Evolutionary conservation across 2,888 invertebrate species (phyloP).

Genomic region (Dyspetes luteomarginatus): DNA sequence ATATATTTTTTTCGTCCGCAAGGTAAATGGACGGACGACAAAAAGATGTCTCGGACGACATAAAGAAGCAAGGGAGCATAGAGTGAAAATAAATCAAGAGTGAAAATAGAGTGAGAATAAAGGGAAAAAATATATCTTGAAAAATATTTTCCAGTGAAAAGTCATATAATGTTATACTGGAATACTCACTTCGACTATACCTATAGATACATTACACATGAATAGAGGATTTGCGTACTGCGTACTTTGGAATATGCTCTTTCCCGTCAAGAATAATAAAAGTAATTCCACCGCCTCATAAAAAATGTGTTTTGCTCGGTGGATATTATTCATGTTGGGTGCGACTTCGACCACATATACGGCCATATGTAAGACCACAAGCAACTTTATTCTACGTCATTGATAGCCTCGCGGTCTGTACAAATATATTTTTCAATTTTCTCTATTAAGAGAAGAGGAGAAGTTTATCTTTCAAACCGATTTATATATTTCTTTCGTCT

Average conservation of each 20-base stretch:
- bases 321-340: conserved; percentile 64
- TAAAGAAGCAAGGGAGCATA: conserved; percentile 59
- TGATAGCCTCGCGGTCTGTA: conserved; percentile 62
- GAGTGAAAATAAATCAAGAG: conserved; percentile 10
- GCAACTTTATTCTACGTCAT: conserved; percentile 46
- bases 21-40: conserved; percentile 29
- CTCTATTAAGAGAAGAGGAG: no score
- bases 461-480: not conserved
- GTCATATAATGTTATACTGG: no score
- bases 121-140: conserved; percentile 20
- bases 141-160: no score
- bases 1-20: no score
- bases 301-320: conserved; percentile 69
- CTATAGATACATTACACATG: not conserved
- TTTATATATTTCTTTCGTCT: not conserved
- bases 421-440: conserved; percentile 64
- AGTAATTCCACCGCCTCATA: conserved; percentile 73
- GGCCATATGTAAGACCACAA: not conserved
- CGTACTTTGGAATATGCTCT: conserved; percentile 60
- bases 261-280: conserved; percentile 72
- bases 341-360: conserved; percentile 55
- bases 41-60: conserved; percentile 20
- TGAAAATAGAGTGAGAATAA: no score
- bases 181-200: not conserved
- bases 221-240: conserved; percentile 44